Conservation (phyloP, 2,113 vertebrate genomes). For the Turdus rufiventris region DNA sequence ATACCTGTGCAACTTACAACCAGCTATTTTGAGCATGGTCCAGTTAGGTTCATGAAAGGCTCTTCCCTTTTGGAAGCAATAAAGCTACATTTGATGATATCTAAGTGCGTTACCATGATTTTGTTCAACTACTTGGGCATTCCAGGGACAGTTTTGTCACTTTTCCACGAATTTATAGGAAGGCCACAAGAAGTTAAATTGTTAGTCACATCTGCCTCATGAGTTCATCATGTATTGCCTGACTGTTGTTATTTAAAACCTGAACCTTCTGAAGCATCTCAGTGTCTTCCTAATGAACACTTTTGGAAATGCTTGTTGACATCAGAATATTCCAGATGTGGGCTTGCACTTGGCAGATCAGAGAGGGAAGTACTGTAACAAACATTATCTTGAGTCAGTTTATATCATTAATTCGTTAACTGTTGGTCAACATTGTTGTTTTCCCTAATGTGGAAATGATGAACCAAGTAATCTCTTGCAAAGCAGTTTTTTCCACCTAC, state of each 20-base stretch:
- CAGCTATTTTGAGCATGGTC: not conserved
- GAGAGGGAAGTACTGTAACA: not conserved
- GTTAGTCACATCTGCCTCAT: not conserved
- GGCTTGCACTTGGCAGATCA: not conserved
- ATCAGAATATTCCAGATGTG: not conserved
- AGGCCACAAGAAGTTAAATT: not conserved
- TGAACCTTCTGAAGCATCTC: not conserved
- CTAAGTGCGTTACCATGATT: not conserved
- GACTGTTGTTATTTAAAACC: not conserved
- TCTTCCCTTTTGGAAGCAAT: not conserved
- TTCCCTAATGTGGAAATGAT: not conserved
- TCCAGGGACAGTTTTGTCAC: not conserved
- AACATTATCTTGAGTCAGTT: not conserved
- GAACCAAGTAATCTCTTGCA: not conserved
- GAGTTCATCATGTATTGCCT: not conserved
- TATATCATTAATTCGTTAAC: not conserved
- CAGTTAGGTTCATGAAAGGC: not conserved
- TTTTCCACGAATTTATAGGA: not conserved
- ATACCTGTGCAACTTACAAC: not conserved
- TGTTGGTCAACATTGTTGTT: not conserved
- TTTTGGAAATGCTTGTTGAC: not conserved
- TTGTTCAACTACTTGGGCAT: not conserved
- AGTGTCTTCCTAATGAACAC: not conserved
- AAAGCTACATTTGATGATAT: not conserved
- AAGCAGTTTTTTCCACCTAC: not conserved